A percentile compares a stretch with the other conserved stretches of the same genome.
Conservation (phyloP, 2,888 invertebrate genomes). For the Serripes groenlandicus region DNA sequence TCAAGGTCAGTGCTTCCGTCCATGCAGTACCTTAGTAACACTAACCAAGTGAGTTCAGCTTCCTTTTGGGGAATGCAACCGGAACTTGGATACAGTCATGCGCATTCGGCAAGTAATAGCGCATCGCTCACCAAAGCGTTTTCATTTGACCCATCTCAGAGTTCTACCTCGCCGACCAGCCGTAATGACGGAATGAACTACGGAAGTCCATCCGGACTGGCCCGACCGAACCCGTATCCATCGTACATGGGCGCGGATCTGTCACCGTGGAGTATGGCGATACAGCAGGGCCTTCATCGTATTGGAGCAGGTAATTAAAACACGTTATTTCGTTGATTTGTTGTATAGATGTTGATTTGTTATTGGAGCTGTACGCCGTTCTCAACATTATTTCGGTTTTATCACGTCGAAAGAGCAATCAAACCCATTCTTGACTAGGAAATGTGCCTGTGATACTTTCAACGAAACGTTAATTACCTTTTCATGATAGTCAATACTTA, state of each 20-base stretch:
- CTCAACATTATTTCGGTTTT: not conserved
- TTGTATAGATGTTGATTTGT: too few species aligned
- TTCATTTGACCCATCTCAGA: constrained; percentile 59
- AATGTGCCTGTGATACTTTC: too few species aligned
- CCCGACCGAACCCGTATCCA: constrained; percentile 64
- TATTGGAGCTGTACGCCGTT: not conserved
- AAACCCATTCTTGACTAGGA: too few species aligned
- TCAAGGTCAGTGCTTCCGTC: constrained; percentile 65
- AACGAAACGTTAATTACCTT: too few species aligned
- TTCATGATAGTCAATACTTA: too few species aligned
- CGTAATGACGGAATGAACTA: constrained; percentile 55
- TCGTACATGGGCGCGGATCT: constrained; percentile 67
- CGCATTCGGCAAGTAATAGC: constrained; percentile 39
- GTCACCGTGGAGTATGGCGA: constrained; percentile 69
- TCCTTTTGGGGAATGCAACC: constrained; percentile 68
- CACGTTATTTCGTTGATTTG: too few species aligned
- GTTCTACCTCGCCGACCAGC: constrained; percentile 45
- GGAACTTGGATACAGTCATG: constrained; percentile 60
- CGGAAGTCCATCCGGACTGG: constrained; percentile 37
- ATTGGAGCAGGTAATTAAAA: constrained; percentile 70
- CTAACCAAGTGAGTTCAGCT: constrained; percentile 58
- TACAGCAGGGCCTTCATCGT: constrained; percentile 65
- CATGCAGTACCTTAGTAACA: constrained; percentile 66
- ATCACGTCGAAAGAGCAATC: not conserved
- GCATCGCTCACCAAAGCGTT: constrained; percentile 59